These are phyloP conservation scores for Mungos mungo DNA, from an alignment of 2,113 vertebrate genomes.

Conservation along the genomic window DNA sequence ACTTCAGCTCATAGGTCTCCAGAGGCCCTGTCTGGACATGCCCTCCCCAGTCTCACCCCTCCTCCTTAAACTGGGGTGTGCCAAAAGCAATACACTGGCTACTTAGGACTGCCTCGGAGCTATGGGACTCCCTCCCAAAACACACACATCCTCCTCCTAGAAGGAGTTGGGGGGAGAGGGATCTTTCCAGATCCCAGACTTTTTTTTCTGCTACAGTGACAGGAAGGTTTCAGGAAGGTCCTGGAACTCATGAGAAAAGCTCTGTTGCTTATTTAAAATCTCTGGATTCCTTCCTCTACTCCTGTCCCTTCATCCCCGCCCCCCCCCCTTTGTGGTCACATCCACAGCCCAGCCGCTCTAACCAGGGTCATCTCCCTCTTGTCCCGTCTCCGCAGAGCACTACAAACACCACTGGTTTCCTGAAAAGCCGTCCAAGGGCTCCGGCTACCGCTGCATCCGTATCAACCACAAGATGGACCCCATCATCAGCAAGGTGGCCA, in stretches of 20 bases:
- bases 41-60: neutral
- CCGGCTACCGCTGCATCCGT: constrained; percentile 92
- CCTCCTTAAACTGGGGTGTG: neutral
- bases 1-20: neutral
- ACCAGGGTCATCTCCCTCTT: accelerated
- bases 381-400: constrained; percentile 83
- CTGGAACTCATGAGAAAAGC: neutral
- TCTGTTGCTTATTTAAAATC: neutral
- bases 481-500: constrained; percentile 87
- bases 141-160: neutral
- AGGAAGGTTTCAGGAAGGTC: neutral
- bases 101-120: neutral
- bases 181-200: neutral
- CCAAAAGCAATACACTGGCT: neutral
- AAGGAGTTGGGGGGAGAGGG: neutral
- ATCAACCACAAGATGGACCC: constrained; percentile 94
- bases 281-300: neutral
- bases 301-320: neutral
- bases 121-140: neutral
- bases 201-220: neutral
- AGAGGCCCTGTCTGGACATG: constrained; percentile 33
- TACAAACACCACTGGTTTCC: constrained; percentile 93
- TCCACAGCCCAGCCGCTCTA: neutral
- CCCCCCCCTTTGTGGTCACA: neutral
- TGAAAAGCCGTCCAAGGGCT: constrained; percentile 90